These are phyloP conservation scores for Aplidium turbinatum DNA, from an alignment of 23 tunicate species.

Conservation along the genomic window DNA sequence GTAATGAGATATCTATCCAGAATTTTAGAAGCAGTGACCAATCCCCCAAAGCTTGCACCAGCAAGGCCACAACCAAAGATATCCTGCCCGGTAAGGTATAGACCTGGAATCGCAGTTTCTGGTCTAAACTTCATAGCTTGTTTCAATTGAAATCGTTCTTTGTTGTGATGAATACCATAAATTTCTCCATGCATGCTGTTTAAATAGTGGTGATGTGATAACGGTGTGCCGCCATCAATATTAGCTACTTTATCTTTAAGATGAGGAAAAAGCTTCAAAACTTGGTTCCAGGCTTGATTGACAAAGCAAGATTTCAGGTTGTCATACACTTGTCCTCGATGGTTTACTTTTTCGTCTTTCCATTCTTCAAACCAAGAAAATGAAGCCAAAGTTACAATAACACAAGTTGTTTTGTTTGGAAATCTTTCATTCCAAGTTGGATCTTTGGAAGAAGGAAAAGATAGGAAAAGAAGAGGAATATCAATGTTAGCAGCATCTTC, in stretches of 20 bases:
- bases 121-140: conserved; percentile 56
- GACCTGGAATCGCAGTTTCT: conserved; percentile 60
- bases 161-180: conserved; percentile 73
- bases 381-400: conserved; percentile 60
- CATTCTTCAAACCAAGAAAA: conserved; percentile 81
- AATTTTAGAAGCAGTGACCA: conserved; percentile 58
- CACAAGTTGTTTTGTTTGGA: conserved; percentile 83
- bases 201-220: conserved; percentile 68
- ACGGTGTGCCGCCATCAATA: conserved; percentile 72
- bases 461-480: conserved; percentile 67
- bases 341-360: conserved; percentile 44
- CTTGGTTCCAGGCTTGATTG: conserved; percentile 74
- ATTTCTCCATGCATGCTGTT: conserved; percentile 84
- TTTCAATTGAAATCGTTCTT: conserved; percentile 49
- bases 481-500: conserved; percentile 63
- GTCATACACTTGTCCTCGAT: conserved; percentile 51
- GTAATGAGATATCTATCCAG: conserved; percentile 40
- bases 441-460: conserved; percentile 92
- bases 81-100: conserved; percentile 64
- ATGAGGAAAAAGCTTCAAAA: conserved; percentile 55
- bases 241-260: conserved; percentile 61
- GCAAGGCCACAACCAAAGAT: conserved; percentile 37
- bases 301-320: conserved; percentile 49
- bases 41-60: conserved; percentile 63
- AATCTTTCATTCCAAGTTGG: conserved; percentile 60